Percentiles rank a stretch among this genome's conserved stretches.
These are phyloP conservation scores for Notothenia rossii DNA, from an alignment of 2,113 vertebrate species.

Conservation along the genomic window DNA sequence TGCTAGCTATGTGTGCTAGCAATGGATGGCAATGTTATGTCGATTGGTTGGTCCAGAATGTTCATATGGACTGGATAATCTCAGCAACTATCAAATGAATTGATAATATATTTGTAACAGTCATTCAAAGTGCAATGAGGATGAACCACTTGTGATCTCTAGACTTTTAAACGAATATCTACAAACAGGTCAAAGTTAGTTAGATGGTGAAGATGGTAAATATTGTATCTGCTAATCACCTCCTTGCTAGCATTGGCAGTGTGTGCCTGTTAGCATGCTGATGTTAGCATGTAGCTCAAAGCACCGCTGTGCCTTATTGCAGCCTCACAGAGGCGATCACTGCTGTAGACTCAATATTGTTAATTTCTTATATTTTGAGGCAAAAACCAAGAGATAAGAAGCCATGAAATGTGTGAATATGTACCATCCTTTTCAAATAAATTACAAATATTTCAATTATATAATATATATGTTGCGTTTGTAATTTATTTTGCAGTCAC, in stretches of 20 bases:
- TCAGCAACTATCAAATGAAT: not conserved
- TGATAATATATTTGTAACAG: not conserved
- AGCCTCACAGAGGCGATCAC: not conserved
- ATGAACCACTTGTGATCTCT: too few species aligned
- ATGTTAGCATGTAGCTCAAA: not conserved
- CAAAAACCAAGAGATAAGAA: not conserved
- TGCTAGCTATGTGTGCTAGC: not conserved
- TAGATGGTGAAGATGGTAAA: not conserved
- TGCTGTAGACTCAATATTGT: not conserved
- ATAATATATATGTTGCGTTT: not conserved
- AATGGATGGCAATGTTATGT: not conserved
- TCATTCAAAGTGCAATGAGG: not conserved
- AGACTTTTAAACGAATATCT: not conserved
- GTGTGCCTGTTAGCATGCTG: too few species aligned
- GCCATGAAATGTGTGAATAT: not conserved
- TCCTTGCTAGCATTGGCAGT: too few species aligned
- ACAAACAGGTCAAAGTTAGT: conserved; percentile 1
- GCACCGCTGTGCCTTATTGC: not conserved
- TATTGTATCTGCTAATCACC: too few species aligned
- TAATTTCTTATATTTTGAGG: not conserved
- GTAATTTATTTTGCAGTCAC: not conserved
- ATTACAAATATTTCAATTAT: not conserved
- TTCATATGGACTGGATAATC: not conserved
- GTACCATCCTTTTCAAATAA: not conserved
- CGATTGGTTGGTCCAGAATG: not conserved